A percentile compares a stretch with the other conserved stretches of the same genome.
Conservation (phyloP, 2,113 vertebrate genomes). For the Prinia subflava region DNA sequence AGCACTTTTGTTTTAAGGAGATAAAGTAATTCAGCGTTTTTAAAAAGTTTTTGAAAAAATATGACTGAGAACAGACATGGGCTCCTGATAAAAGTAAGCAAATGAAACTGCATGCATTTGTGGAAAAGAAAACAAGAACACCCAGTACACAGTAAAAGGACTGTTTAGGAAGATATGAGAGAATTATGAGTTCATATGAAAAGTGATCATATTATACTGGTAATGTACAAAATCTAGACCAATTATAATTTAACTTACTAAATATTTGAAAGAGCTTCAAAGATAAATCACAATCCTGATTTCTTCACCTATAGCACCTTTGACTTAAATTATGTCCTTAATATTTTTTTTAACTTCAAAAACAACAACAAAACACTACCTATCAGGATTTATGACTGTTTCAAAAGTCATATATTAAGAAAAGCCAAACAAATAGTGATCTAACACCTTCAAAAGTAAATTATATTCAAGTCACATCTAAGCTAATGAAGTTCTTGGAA, state of each 20-base stretch:
- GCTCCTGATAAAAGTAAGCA: neutral
- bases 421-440: neutral
- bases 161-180: neutral
- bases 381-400: neutral
- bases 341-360: neutral
- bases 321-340: neutral
- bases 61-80: fast-evolving
- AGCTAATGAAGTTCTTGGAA: neutral
- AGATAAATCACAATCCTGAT: neutral
- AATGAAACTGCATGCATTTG: neutral
- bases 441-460: neutral
- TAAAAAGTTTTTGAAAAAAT: neutral
- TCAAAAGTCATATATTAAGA: neutral
- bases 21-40: neutral
- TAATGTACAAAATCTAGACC: neutral
- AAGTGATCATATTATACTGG: neutral
- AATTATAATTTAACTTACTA: neutral
- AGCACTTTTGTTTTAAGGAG: neutral
- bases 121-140: neutral
- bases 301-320: neutral
- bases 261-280: neutral
- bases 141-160: neutral
- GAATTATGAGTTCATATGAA: neutral
- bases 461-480: neutral
- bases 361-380: neutral